Evolutionary conservation across 2,113 vertebrate genomes (phyloP).

Genomic region (Motacilla tschutschensis): DNA sequence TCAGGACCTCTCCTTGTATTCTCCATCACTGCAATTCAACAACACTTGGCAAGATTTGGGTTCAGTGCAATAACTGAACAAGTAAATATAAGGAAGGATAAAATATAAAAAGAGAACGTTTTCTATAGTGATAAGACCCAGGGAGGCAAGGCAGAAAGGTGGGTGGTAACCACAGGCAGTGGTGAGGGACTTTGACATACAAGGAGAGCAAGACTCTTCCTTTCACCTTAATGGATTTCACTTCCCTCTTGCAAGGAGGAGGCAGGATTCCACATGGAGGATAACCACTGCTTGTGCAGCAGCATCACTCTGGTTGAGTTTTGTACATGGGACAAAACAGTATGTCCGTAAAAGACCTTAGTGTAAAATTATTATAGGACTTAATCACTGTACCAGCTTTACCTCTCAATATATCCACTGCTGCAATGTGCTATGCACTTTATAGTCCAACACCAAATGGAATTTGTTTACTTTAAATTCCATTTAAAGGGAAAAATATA

Average conservation of each 20-base stretch:
- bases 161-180: neutral
- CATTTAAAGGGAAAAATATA: neutral
- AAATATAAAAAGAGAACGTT: neutral
- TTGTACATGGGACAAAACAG: neutral
- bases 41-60: neutral
- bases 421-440: conserved; percentile 75
- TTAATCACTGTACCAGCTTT: conserved; percentile 64
- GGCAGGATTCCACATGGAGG: conserved; percentile 9
- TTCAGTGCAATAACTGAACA: neutral
- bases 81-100: neutral
- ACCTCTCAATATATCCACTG: conserved; percentile 69
- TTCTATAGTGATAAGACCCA: neutral
- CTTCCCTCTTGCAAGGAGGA: neutral
- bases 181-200: neutral
- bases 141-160: neutral
- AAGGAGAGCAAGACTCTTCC: neutral
- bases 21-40: neutral
- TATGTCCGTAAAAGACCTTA: conserved; percentile 72
- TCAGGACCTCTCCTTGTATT: neutral
- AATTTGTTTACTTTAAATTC: neutral
- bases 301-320: conserved; percentile 74
- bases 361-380: conserved; percentile 56
- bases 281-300: conserved; percentile 77
- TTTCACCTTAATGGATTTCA: neutral
- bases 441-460: conserved; percentile 41